Conservation (phyloP, 2,113 vertebrate genomes). For the Ochotona princeps region DNA sequence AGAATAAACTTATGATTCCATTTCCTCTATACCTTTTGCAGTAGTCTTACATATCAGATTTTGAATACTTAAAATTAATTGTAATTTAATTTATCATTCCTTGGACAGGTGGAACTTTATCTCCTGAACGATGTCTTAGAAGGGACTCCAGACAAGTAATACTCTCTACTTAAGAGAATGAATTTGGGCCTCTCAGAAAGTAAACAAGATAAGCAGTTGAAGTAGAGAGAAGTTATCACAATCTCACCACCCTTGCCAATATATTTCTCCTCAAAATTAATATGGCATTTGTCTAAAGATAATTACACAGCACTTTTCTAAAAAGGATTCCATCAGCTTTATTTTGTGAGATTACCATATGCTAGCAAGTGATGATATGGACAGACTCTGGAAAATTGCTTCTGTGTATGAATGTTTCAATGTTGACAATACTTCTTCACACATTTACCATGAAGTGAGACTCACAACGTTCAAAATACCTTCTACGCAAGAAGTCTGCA, state of each 20-base stretch:
- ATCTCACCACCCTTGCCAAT: background rate
- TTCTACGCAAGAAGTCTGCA: conserved; percentile 63
- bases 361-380: conserved; percentile 37
- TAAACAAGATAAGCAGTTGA: background rate
- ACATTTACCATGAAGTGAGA: conserved; percentile 67
- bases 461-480: conserved; percentile 69
- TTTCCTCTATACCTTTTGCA: no score
- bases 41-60: background rate
- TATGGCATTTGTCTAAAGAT: background rate
- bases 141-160: background rate
- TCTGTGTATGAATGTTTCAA: conserved; percentile 62
- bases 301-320: conserved; percentile 34
- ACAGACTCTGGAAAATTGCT: conserved; percentile 50
- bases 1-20: no score
- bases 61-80: background rate
- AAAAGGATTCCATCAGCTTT: conserved; percentile 58
- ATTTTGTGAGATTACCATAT: conserved; percentile 60
- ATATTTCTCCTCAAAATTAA: conserved; percentile 3
- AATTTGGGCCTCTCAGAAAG: fast-evolving
- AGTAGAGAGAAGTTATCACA: background rate
- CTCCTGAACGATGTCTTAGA: background rate
- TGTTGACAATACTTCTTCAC: conserved; percentile 70
- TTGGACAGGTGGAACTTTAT: background rate
- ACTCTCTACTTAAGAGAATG: background rate
- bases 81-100: background rate